A percentile compares a stretch with the other conserved stretches of the same genome.
Conservation (phyloP, 2,797 vertebrate species). For the Sebastes diploproa region DNA sequence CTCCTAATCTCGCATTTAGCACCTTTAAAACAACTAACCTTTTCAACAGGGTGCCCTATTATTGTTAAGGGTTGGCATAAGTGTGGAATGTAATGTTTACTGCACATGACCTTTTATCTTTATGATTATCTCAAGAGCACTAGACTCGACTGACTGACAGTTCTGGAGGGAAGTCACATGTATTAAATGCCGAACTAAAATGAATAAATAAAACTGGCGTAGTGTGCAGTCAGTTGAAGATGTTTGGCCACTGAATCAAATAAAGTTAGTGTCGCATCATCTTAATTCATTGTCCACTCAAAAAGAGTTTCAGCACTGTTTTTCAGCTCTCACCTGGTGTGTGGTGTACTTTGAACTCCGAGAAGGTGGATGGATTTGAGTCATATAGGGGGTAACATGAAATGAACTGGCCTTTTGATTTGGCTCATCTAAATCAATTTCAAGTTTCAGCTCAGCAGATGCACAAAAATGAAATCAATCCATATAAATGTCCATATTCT, state of each 20-base stretch:
- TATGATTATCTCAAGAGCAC: too few relatives aligned
- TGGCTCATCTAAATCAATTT: conserved; percentile 47
- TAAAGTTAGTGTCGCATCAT: not conserved
- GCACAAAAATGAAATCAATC: not conserved
- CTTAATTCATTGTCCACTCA: conserved; percentile 1
- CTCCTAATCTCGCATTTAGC: too few relatives aligned
- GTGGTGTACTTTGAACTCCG: conserved; percentile 47
- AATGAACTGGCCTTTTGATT: conserved; percentile 39
- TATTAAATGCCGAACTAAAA: too few relatives aligned
- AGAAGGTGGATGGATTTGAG: conserved; percentile 51
- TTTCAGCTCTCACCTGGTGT: conserved; percentile 41
- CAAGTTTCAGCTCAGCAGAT: conserved; percentile 31
- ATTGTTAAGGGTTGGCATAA: too few relatives aligned
- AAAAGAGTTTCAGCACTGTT: not conserved
- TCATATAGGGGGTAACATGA: conserved; percentile 39
- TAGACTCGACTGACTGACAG: not conserved
- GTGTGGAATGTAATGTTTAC: not conserved
- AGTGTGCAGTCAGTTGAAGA: too few relatives aligned
- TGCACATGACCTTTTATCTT: not conserved
- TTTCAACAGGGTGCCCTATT: too few relatives aligned
- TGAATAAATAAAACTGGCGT: too few relatives aligned
- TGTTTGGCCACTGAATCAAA: not conserved
- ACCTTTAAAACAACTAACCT: too few relatives aligned
- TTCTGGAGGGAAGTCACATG: rapidly evolving
- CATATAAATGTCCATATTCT: not conserved